Base-by-base conservation (phyloP, 2,113 vertebrate species). In the Sorex fumeus region DNA sequence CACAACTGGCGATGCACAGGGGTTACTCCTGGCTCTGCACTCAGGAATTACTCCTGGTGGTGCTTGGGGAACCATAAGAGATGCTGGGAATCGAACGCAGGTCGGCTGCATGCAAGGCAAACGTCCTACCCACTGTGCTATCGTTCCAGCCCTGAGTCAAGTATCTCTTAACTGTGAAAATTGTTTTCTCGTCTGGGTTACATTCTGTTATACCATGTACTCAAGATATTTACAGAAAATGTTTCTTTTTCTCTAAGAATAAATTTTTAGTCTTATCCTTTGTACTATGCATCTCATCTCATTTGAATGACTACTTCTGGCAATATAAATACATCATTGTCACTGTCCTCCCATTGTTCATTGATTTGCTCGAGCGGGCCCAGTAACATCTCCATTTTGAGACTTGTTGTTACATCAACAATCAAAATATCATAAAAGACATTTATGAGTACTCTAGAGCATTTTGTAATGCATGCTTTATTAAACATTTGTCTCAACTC, bases 171-270 rank as follows among this genome's bases (percentile, higher is more conserved):
- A 64, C 27, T 53, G 12, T 34, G 32, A 86, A 79, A 34, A 83
- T 10, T n/a, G 0, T 40, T 83, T 93, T 74, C 25, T 47, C 66
- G 36, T 90, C 78, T 27, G 47, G 7, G 30, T 50, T 50, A 2
- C 7, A 81, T 71, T 77, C 71, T 78, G 30, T 72, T 78, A 34
- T 36, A 78, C 19, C 27, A 50, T 70, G 60, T 47, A 62, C 50
- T 40, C 53, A 66, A 79, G 75, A 76, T 16, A n/a, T 82, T 70
- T 81, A 8, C 30, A 82, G 45, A 66, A 76, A 45, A 4, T 69
- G 90, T 70, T 76, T 64, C 23, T 86, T 92, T 70, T 76, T 71
- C 28, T 86, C 15, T 45, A 60, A 66, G 45, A 30, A 82, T 86
- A 93, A 34, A 30, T 47, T n/a, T n/a, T n/a, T 32, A 57, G 50